Conservation (phyloP, 37 sponge, comb jelly and placozoan genomes). For the Lycopodina hypogea region DNA sequence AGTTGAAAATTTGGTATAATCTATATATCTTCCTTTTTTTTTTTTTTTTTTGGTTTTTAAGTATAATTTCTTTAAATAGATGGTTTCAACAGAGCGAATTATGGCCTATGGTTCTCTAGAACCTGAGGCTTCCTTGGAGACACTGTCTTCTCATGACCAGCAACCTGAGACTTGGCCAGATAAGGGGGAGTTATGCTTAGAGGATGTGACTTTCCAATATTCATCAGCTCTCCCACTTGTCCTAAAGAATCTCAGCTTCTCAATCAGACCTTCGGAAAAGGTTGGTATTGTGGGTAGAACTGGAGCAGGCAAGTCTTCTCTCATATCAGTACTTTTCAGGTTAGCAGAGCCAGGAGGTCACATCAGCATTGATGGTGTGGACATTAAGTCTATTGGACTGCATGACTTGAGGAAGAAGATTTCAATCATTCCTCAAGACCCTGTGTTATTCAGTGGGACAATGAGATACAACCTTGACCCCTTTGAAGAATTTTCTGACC, state of each 20-base stretch:
- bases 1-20: conserved; percentile 74
- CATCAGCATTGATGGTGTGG: conserved; percentile 76
- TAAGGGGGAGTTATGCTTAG: conserved; percentile 39
- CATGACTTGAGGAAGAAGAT: conserved; percentile 77
- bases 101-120: conserved; percentile 59
- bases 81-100: conserved; percentile 79
- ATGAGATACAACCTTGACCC: conserved; percentile 91
- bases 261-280: conserved; percentile 66
- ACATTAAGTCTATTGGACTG: conserved; percentile 71
- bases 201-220: conserved; percentile 58
- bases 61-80: conserved; percentile 25
- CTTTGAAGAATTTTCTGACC: conserved; percentile 62
- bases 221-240: conserved; percentile 42
- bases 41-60: not conserved
- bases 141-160: conserved; percentile 20
- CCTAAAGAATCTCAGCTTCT: conserved; percentile 49
- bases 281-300: conserved; percentile 92
- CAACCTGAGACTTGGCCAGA: conserved; percentile 69
- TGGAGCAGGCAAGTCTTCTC: conserved; percentile 93
- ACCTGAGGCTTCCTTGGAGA: conserved; percentile 62
- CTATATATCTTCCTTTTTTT: too few species aligned
- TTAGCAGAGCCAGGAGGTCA: conserved; percentile 81
- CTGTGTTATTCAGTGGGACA: conserved; percentile 86
- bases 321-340: conserved; percentile 77
- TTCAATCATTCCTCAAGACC: conserved; percentile 90